A percentile compares a stretch with the other conserved stretches of the same genome.
Evolutionary conservation across 2,797 vertebrate species (phyloP).

Genomic region (Microchirus variegatus): DNA sequence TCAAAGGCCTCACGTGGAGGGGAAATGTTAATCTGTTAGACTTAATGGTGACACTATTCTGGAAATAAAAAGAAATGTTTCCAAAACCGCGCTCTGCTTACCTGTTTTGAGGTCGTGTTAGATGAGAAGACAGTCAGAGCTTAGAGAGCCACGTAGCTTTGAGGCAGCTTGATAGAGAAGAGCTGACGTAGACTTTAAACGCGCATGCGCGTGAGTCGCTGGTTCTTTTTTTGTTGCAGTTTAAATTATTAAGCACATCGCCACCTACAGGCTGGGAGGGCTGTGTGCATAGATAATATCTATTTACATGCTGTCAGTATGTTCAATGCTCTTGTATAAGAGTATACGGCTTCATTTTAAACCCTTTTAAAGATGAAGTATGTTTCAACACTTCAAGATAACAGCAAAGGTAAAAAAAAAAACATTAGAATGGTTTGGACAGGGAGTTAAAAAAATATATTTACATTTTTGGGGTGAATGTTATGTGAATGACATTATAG

Average conservation of each 20-base stretch:
- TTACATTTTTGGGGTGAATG: no score
- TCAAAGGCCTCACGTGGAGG: accelerated
- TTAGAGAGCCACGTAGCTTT: constrained; percentile 75
- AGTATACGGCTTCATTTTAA: no score
- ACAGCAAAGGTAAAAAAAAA: no score
- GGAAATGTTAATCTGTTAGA: accelerated
- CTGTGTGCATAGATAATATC: accelerated
- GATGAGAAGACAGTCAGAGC: neutral
- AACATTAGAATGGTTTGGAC: no score
- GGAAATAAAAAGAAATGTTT: accelerated
- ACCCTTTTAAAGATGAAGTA: no score
- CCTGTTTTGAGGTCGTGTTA: constrained; percentile 43
- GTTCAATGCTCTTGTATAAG: no score
- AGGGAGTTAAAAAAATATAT: no score
- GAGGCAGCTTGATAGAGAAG: constrained; percentile 10
- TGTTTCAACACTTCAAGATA: no score
- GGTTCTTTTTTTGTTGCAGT: accelerated
- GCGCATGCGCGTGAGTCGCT: constrained; percentile 66
- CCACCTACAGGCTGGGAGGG: constrained; percentile 43
- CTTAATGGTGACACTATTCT: neutral
- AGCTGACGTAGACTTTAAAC: constrained; percentile 72
- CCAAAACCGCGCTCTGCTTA: neutral
- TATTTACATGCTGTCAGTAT: no score
- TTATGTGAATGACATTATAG: no score
- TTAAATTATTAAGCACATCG: neutral